Evolutionary conservation across 2,888 invertebrate species (phyloP).

Genomic region (Notocelia uddmanniana): DNA sequence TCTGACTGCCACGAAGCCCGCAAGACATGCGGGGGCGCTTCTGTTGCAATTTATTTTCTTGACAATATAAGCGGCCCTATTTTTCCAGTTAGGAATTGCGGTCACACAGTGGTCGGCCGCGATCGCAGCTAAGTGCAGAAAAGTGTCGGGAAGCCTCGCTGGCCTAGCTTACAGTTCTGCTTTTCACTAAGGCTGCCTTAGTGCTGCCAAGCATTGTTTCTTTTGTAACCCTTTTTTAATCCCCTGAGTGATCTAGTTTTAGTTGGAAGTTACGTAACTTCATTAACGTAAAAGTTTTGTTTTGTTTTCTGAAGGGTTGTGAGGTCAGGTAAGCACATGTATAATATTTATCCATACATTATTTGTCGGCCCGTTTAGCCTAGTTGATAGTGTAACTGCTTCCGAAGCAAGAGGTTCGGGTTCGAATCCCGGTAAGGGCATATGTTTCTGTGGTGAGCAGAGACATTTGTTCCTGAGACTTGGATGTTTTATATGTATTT

Average conservation of each 20-base stretch:
- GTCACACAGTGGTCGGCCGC: conserved; percentile 63
- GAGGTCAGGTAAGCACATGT: background rate
- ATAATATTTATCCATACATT: no score
- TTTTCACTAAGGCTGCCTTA: conserved; percentile 58
- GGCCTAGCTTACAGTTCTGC: conserved; percentile 65
- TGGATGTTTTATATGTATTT: no score
- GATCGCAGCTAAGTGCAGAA: conserved; percentile 71
- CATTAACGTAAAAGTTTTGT: conserved; percentile 23
- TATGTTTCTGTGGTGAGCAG: no score
- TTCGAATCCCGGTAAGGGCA: no score
- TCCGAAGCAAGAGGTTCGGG: no score
- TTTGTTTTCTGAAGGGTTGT: conserved; percentile 4
- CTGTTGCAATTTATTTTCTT: conserved; percentile 64
- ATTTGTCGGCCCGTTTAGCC: no score
- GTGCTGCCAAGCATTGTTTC: conserved; percentile 49
- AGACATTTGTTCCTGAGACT: no score
- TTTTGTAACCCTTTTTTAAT: conserved; percentile 36
- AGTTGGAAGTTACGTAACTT: conserved; percentile 18
- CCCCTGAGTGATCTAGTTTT: conserved; percentile 29
- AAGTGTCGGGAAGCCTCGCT: conserved; percentile 63
- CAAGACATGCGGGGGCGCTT: conserved; percentile 40
- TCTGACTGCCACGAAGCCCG: conserved; percentile 53
- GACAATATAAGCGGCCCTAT: conserved; percentile 69
- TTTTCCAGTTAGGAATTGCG: conserved; percentile 69
- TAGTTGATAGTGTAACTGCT: no score